Conservation (phyloP, 2,113 vertebrate genomes). For the sheep (Ovis aries) region DNA sequence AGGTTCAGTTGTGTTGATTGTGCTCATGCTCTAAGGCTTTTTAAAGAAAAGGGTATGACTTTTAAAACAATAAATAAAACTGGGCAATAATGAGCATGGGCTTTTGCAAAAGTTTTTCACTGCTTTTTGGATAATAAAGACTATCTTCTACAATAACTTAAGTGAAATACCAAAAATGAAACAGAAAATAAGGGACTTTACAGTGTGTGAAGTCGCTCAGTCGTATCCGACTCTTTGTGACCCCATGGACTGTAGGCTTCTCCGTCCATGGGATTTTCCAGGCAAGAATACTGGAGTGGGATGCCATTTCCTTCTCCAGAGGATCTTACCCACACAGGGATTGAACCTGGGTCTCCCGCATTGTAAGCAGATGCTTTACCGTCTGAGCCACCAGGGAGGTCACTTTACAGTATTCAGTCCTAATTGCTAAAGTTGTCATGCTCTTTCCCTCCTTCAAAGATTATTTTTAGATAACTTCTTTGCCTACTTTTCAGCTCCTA, state of each 20-base stretch:
- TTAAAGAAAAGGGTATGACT: neutral
- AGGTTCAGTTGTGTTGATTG: neutral
- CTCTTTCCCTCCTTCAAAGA: neutral
- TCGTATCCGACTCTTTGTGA: too few species aligned
- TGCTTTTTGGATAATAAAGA: slow-evolving; percentile 1
- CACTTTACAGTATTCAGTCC: neutral
- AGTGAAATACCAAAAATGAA: neutral
- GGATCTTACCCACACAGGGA: too few species aligned
- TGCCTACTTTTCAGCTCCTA: neutral
- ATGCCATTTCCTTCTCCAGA: too few species aligned
- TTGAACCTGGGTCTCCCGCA: too few species aligned
- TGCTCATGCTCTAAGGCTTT: neutral
- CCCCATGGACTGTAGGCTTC: too few species aligned
- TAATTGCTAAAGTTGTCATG: neutral
- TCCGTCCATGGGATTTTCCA: too few species aligned
- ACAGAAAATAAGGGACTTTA: neutral
- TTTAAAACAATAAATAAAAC: neutral
- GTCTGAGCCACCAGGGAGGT: too few species aligned
- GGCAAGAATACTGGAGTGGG: too few species aligned
- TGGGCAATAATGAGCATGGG: neutral
- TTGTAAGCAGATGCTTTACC: too few species aligned
- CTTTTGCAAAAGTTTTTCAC: neutral
- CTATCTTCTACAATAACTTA: neutral
- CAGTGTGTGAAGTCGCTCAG: neutral
- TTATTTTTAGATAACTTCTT: slow-evolving; percentile 30